Base-by-base conservation (phyloP, 1,140 invertebrate species). In the Triops longicaudatus region DNA sequence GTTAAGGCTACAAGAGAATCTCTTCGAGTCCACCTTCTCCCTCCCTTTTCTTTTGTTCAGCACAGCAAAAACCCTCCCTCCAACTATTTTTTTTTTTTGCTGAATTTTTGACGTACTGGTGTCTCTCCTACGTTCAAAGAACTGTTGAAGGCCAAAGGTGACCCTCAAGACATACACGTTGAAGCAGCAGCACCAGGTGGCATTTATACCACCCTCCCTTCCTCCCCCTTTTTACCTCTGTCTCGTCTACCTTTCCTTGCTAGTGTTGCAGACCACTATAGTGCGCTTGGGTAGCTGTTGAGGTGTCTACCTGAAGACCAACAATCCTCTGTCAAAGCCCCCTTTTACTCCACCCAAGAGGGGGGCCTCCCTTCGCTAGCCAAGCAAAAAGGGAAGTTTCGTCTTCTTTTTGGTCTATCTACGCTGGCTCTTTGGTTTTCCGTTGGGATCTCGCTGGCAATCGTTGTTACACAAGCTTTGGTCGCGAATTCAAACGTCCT, bases 161-260 rank as follows among this genome's bases (percentile, higher is more conserved):
- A 63, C 50, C 50, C 50, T 63, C 50, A 63, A 63, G 50, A 63
- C 50, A 63, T 63, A n/a, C 50, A 22, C 50, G 50, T 63, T 63
- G n/a, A 22, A 63, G 50, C 22, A 63, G 50, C 50, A 63, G 50
- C 50, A 63, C 50, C 50, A 63, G 50, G 50, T 63, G 50, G 50
- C 50, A n/a, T 63, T 63, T 63, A 63, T 63, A 37, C 31, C 31
- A 37, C 31, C 31, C n/a, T n/a, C n/a, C 31, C 31, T 37, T 7
- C 31, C 31, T 37, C 31, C 31, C 31, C 31, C 31, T 37, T 37
- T 37, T n/a, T 37, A 2, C 50, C 50, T 63, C n/a, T 7, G 10
- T 63, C 22, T 63, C 50, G 10, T 63, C 22, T 63, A 63, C 50
- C 50, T 63, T n/a, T 22, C 22, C 50, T 17, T 63, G 50, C 50